These are phyloP conservation scores for Hemicordylus capensis DNA, from an alignment of 2,113 vertebrate genomes.

Conservation along the genomic window DNA sequence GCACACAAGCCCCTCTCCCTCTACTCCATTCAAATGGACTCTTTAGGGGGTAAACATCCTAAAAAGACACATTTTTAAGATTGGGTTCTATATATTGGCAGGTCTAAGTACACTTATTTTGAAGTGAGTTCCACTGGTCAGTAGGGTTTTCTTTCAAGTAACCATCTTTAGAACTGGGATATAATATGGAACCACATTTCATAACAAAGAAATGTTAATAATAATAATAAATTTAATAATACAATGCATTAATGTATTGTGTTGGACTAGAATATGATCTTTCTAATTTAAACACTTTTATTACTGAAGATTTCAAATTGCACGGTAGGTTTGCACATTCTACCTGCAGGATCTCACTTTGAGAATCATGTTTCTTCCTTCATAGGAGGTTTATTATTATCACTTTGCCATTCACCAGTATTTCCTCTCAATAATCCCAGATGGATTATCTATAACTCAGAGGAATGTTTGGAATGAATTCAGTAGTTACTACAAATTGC, in stretches of 20 bases:
- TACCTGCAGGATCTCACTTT: background rate
- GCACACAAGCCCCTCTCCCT: no score
- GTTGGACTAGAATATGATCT: background rate
- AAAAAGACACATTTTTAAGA: background rate
- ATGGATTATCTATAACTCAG: constrained; percentile 55
- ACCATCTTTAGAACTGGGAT: no score
- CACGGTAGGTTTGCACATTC: background rate
- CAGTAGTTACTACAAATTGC: constrained; percentile 47
- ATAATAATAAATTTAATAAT: background rate
- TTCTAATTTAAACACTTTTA: background rate
- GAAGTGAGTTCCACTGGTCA: no score
- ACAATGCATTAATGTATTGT: background rate
- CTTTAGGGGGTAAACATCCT: no score
- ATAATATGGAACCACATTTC: background rate
- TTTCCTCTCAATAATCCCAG: constrained; percentile 45
- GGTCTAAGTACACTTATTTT: background rate
- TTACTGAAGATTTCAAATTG: background rate
- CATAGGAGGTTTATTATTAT: constrained; percentile 32
- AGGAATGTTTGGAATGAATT: constrained; percentile 65
- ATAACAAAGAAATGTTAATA: background rate
- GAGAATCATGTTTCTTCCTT: constrained; percentile 24
- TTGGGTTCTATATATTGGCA: background rate
- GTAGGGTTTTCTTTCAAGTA: no score
- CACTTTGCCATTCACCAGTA: constrained; percentile 27
- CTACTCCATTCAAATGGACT: no score